Conservation (phyloP, 1,140 invertebrate genomes). For the Solenopsis fugax region DNA sequence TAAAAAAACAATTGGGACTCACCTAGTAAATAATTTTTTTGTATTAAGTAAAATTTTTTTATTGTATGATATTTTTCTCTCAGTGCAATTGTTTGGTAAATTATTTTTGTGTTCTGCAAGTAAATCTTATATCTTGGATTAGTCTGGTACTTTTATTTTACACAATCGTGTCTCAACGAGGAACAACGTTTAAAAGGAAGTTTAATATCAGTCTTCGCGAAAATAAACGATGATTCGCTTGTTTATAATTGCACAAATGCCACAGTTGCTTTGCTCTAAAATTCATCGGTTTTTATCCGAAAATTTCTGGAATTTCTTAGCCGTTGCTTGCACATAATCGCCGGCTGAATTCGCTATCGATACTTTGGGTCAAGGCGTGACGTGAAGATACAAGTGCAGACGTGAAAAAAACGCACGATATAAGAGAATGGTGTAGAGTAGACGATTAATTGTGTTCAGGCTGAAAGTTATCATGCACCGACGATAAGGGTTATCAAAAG, state of each 20-base stretch:
- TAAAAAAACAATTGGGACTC: too few species aligned
- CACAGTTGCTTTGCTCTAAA: neutral
- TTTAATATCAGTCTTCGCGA: neutral
- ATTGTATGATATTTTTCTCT: too few species aligned
- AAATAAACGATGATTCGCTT: neutral
- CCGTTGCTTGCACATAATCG: slow-evolving; percentile 10
- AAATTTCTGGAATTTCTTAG: slow-evolving; percentile 42
- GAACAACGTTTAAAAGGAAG: neutral
- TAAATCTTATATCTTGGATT: neutral
- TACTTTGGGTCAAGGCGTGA: slow-evolving; percentile 72
- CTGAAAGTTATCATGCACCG: slow-evolving; percentile 58
- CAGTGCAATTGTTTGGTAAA: neutral
- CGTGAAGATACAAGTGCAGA: slow-evolving; percentile 68
- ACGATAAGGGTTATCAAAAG: slow-evolving; percentile 69
- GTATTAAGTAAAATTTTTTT: too few species aligned
- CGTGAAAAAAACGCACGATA: slow-evolving; percentile 62
- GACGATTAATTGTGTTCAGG: slow-evolving; percentile 68
- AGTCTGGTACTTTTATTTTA: neutral
- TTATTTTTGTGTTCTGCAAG: neutral
- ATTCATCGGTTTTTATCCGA: slow-evolving; percentile 26
- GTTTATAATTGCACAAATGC: slow-evolving; percentile 25
- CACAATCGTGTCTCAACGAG: neutral
- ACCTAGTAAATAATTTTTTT: too few species aligned
- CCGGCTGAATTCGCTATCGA: slow-evolving; percentile 62
- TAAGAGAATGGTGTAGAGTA: slow-evolving; percentile 51